These are phyloP conservation scores for Jaculus jaculus DNA, from an alignment of 2,113 vertebrate genomes.

Conservation along the genomic window DNA sequence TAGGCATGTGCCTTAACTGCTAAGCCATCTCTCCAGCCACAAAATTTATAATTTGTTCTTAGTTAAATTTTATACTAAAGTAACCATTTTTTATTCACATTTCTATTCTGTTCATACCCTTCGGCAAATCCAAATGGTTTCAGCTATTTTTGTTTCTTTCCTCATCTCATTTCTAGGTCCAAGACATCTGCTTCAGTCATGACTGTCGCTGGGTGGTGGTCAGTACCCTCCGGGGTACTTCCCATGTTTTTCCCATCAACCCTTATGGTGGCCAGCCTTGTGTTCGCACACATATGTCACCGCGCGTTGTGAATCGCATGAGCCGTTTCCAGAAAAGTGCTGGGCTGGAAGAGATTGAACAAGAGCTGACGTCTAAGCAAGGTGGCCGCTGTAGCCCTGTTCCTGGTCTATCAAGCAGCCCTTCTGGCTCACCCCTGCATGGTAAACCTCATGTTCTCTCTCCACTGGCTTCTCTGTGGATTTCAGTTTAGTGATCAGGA, in stretches of 20 bases:
- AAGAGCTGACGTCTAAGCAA: slow-evolving; percentile 94
- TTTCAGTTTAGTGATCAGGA: background rate
- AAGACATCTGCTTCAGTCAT: slow-evolving; percentile 98
- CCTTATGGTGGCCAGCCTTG: slow-evolving; percentile 96
- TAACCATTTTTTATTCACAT: background rate
- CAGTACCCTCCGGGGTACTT: slow-evolving; percentile 96
- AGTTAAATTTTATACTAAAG: background rate
- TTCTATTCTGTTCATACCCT: background rate
- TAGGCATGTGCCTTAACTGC: too few species aligned
- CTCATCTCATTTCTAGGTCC: slow-evolving; percentile 87
- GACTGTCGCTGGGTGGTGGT: slow-evolving; percentile 98
- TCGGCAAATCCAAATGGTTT: background rate
- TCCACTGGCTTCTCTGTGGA: background rate
- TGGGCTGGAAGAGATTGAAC: slow-evolving; percentile 97
- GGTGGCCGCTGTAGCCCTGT: slow-evolving; percentile 95
- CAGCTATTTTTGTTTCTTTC: slow-evolving; percentile 21
- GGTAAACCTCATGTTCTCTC: slow-evolving; percentile 85
- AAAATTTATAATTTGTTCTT: background rate
- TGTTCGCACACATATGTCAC: slow-evolving; percentile 97
- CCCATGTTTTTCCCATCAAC: slow-evolving; percentile 97
- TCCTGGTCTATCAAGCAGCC: slow-evolving; percentile 95
- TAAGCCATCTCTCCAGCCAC: too few species aligned
- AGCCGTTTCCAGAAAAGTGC: slow-evolving; percentile 99
- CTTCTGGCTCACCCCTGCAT: slow-evolving; percentile 95
- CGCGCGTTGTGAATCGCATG: slow-evolving; percentile 97